Conservation (phyloP, 2,113 vertebrate species). For the Delphinapterus leucas region DNA sequence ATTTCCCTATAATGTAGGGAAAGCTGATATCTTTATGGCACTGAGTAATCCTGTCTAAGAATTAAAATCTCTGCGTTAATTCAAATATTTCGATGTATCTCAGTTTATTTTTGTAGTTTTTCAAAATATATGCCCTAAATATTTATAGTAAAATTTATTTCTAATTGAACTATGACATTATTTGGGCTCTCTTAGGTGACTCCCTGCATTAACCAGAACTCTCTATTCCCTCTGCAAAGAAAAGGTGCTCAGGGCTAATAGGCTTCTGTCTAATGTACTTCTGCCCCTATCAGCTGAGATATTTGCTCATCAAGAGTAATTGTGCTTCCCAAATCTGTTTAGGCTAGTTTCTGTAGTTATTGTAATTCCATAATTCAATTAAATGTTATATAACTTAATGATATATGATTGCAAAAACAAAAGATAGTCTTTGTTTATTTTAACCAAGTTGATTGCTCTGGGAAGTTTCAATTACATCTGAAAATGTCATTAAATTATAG, state of each 20-base stretch:
- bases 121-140: neutral
- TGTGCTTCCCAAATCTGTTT: neutral
- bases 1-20: neutral
- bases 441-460: neutral
- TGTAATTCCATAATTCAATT: constrained; percentile 24
- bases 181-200: neutral
- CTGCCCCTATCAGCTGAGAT: neutral
- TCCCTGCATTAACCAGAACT: neutral
- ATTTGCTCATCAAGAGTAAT: neutral
- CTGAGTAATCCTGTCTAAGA: neutral
- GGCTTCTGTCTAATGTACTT: neutral
- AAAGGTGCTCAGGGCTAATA: neutral
- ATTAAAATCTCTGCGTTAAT: neutral
- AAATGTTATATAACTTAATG: constrained; percentile 28
- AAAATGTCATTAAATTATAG: neutral
- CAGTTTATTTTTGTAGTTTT: neutral
- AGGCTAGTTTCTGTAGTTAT: constrained; percentile 6
- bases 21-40: neutral
- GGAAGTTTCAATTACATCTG: constrained; percentile 2
- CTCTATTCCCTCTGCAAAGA: neutral
- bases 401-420: neutral
- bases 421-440: neutral
- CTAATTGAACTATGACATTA: neutral
- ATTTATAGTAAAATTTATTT: neutral
- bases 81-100: neutral